A percentile compares a stretch with the other conserved stretches of the same genome.
Conservation (phyloP, 2,888 invertebrate species). For the Phalangium opilio region DNA sequence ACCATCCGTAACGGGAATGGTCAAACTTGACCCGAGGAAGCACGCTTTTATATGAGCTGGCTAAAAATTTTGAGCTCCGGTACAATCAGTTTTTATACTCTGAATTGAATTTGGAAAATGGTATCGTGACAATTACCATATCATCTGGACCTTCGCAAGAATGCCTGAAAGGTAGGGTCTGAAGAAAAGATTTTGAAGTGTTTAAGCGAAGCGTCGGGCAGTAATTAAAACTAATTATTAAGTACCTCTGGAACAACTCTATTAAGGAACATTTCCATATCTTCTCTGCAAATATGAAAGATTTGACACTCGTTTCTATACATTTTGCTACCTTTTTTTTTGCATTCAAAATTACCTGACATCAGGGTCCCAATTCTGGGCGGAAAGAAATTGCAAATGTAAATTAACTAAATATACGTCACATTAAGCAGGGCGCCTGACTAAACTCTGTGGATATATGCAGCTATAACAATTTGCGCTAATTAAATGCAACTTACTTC, state of each 20-base stretch:
- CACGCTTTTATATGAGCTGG: constrained; percentile 95
- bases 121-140: constrained; percentile 40
- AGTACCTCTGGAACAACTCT: constrained; percentile 83
- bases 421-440: too few relatives aligned
- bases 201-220: too few relatives aligned
- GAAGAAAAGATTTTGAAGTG: constrained; percentile 21
- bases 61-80: constrained; percentile 1
- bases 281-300: constrained; percentile 47
- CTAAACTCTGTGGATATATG: too few relatives aligned
- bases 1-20: constrained; percentile 90
- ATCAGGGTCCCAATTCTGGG: neutral
- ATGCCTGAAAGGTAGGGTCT: constrained; percentile 83
- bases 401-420: too few relatives aligned
- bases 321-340: neutral
- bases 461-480: too few relatives aligned
- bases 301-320: neutral
- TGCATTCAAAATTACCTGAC: neutral
- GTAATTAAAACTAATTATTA: too few relatives aligned
- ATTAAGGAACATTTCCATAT: constrained; percentile 99
- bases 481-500: constrained; percentile 6
- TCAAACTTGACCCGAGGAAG: constrained; percentile 84
- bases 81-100: too few relatives aligned
- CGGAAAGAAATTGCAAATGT: neutral
- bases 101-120: too few relatives aligned
- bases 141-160: constrained; percentile 97